Evolutionary conservation across 2,797 vertebrate genomes (phyloP).

Genomic region (Arrhamphus sclerolepis): DNA sequence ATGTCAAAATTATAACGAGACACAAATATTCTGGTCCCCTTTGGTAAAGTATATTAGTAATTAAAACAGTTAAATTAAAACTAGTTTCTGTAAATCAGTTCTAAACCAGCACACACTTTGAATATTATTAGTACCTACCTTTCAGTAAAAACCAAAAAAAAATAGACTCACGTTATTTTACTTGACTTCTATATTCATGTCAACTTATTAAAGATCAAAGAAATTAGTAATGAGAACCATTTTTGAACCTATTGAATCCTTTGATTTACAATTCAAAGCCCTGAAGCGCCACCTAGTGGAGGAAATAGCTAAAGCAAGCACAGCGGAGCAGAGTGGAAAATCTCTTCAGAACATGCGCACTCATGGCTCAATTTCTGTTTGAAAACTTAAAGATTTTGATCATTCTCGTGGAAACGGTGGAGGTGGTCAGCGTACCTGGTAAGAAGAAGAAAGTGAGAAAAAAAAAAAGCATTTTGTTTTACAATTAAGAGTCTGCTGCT

Average conservation of each 20-base stretch:
- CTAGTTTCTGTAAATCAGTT: slow-evolving; percentile 19
- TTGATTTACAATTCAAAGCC: slow-evolving; percentile 17
- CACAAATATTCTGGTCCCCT: slow-evolving; percentile 38
- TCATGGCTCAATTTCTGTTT: slow-evolving; percentile 67
- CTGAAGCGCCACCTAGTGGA: slow-evolving; percentile 63
- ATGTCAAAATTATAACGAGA: slow-evolving; percentile 13
- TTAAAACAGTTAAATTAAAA: too few species aligned
- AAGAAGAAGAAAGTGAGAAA: slow-evolving; percentile 2
- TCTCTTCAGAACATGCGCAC: slow-evolving; percentile 3
- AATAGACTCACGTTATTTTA: slow-evolving; percentile 6
- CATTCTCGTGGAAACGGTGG: slow-evolving; percentile 92
- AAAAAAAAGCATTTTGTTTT: background rate
- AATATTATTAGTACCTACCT: background rate
- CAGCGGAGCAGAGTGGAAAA: background rate
- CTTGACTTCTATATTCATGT: background rate
- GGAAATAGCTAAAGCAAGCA: slow-evolving; percentile 34
- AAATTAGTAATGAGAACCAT: slow-evolving; percentile 12
- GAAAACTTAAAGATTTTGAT: slow-evolving; percentile 76
- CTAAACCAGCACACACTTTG: slow-evolving; percentile 5
- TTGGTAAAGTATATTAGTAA: slow-evolving; percentile 10
- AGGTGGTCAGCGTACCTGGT: slow-evolving; percentile 92
- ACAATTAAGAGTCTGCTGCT: background rate
- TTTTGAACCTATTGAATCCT: background rate
- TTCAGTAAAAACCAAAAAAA: background rate
- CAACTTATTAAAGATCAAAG: slow-evolving; percentile 8